These are phyloP conservation scores for Bombus waltoni DNA, from an alignment of 1,140 invertebrate genomes.

Conservation along the genomic window DNA sequence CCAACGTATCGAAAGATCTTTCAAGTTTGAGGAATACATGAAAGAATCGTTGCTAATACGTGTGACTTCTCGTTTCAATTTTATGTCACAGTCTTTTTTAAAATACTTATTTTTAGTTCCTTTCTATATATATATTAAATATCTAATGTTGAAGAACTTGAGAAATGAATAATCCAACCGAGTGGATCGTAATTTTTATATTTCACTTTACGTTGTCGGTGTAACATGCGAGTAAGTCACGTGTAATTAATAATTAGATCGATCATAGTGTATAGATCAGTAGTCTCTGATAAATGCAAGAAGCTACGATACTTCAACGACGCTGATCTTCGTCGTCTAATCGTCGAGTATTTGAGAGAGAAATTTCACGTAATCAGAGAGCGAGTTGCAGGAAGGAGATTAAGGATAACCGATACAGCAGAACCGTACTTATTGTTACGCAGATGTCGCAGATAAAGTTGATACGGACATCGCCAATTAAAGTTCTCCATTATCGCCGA, in stretches of 20 bases:
- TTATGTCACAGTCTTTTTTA: too few relatives aligned
- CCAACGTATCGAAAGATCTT: too few relatives aligned
- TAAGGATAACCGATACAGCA: constrained; percentile 38
- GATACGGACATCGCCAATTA: constrained; percentile 54
- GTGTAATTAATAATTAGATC: background rate
- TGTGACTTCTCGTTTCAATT: too few relatives aligned
- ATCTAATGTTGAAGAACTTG: background rate
- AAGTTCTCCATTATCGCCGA: constrained; percentile 55
- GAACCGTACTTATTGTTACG: constrained; percentile 54
- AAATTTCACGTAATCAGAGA: constrained; percentile 43
- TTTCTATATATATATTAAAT: background rate
- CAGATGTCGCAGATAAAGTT: constrained; percentile 32
- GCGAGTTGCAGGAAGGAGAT: constrained; percentile 18
- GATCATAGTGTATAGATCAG: background rate
- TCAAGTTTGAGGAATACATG: too few relatives aligned
- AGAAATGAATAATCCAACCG: background rate
- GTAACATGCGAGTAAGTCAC: background rate
- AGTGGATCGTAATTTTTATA: background rate
- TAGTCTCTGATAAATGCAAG: constrained; percentile 1
- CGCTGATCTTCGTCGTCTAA: background rate
- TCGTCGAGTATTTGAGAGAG: background rate
- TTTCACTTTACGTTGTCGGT: background rate
- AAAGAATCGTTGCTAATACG: too few relatives aligned
- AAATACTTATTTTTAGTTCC: background rate
- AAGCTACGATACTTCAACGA: background rate